A percentile compares a stretch with the other conserved stretches of the same genome.
phyloP scores from a whole-genome alignment of 1,140 invertebrate genomes.

The Dendrolimus punctatus region DNA sequence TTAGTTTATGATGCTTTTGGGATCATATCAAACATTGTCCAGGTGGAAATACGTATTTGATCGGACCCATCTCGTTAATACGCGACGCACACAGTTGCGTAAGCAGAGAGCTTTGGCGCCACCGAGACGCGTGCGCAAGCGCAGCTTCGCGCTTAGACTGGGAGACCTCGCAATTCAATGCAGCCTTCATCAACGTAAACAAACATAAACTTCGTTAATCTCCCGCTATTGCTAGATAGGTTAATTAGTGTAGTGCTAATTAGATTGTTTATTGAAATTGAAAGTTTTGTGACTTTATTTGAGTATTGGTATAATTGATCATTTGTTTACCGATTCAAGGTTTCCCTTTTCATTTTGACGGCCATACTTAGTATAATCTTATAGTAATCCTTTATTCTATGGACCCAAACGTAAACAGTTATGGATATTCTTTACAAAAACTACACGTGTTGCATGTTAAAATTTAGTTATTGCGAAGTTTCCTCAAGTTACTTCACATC shows the following conservation, averaged over 20 bases:
- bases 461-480: too few species aligned
- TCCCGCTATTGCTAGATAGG: constrained; percentile 9
- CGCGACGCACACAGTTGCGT: constrained; percentile 44
- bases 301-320: constrained; percentile 1
- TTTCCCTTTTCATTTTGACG: constrained; percentile 8
- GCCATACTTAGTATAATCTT: too few species aligned
- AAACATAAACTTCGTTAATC: constrained; percentile 49
- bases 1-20: constrained; percentile 21
- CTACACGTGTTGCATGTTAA: too few species aligned
- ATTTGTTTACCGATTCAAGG: constrained; percentile 2
- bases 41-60: constrained; percentile 36
- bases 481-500: too few species aligned
- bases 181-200: constrained; percentile 67
- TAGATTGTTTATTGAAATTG: constrained; percentile 9
- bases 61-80: constrained; percentile 36
- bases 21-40: too few species aligned
- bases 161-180: constrained; percentile 62
- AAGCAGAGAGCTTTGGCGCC: constrained; percentile 51
- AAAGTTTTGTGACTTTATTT: background rate
- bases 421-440: too few species aligned
- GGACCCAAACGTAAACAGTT: too few species aligned
- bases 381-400: too few species aligned
- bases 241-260: constrained; percentile 17
- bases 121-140: constrained; percentile 64
- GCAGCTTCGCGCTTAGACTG: constrained; percentile 62